Conservation (phyloP, 2,113 vertebrate species). For the Zosterops hypoxanthus region DNA sequence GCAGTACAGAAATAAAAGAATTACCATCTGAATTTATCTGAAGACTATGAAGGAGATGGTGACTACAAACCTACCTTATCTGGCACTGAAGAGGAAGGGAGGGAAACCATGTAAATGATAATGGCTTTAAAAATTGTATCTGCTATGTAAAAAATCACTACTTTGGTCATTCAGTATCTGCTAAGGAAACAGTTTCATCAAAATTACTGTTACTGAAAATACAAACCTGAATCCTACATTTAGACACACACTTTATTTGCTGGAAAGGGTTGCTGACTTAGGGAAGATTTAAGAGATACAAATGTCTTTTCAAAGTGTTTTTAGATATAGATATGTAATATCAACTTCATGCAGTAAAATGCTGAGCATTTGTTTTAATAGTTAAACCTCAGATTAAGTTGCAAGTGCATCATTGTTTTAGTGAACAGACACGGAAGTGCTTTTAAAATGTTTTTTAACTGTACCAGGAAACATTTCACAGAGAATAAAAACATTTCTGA, state of each 20-base stretch:
- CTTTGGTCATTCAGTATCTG: neutral
- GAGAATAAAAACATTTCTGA: neutral
- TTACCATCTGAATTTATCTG: conserved; percentile 55
- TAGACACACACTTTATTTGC: neutral
- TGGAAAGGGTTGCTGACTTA: neutral
- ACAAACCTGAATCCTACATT: neutral
- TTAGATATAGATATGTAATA: neutral
- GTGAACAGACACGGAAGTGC: neutral
- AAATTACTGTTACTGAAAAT: conserved; percentile 14
- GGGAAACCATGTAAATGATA: conserved; percentile 1
- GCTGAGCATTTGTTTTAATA: neutral
- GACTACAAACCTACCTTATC: conserved; percentile 20
- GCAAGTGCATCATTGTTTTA: neutral
- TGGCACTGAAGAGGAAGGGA: neutral
- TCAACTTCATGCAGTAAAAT: neutral
- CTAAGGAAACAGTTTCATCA: conserved; percentile 20
- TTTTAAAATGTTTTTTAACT: neutral
- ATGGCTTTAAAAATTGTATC: conserved; percentile 16
- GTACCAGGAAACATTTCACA: neutral
- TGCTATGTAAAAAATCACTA: conserved; percentile 13
- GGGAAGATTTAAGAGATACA: neutral
- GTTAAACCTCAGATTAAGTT: neutral
- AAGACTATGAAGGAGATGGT: neutral
- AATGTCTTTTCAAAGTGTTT: neutral
- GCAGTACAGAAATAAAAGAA: conserved; percentile 59